Conservation (phyloP, 2,888 invertebrate species). For the Plusia festucae region DNA sequence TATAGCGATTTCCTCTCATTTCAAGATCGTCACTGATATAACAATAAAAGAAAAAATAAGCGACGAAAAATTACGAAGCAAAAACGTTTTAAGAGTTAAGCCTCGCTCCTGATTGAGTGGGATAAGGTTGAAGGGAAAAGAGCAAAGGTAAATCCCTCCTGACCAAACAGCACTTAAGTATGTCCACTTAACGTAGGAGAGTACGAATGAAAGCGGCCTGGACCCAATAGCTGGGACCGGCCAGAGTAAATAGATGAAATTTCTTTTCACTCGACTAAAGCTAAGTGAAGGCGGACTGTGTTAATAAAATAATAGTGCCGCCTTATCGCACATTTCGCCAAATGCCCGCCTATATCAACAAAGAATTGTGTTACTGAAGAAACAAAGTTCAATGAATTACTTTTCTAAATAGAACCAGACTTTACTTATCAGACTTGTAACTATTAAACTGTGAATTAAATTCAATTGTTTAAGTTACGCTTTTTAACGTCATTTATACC, state of each 20-base stretch:
- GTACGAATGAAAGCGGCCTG: constrained; percentile 75
- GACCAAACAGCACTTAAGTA: constrained; percentile 87
- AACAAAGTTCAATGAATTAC: constrained; percentile 43
- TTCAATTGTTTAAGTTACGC: constrained; percentile 41
- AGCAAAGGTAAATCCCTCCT: constrained; percentile 87
- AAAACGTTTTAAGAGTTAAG: constrained; percentile 73
- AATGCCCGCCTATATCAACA: constrained; percentile 31
- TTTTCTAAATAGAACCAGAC: constrained; percentile 45
- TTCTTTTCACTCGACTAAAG: constrained; percentile 71
- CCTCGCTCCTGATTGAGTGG: constrained; percentile 81
- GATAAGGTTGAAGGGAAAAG: constrained; percentile 79
- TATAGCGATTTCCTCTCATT: constrained; percentile 32
- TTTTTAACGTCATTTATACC: constrained; percentile 39
- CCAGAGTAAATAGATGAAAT: constrained; percentile 82
- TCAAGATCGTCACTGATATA: constrained; percentile 34
- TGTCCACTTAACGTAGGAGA: constrained; percentile 84
- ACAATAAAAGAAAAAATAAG: constrained; percentile 49
- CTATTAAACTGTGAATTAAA: constrained; percentile 47
- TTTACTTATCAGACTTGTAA: constrained; percentile 43
- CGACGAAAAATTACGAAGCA: constrained; percentile 72
- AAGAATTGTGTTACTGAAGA: constrained; percentile 35
- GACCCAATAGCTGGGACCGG: constrained; percentile 66
- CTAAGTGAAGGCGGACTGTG: constrained; percentile 61
- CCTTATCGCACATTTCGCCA: constrained; percentile 50
- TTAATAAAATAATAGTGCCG: constrained; percentile 64